Percentiles rank a stretch among this genome's conserved stretches.
phyloP scores from a whole-genome alignment of 2,888 invertebrate genomes.

The Scotopteryx bipunctaria region DNA sequence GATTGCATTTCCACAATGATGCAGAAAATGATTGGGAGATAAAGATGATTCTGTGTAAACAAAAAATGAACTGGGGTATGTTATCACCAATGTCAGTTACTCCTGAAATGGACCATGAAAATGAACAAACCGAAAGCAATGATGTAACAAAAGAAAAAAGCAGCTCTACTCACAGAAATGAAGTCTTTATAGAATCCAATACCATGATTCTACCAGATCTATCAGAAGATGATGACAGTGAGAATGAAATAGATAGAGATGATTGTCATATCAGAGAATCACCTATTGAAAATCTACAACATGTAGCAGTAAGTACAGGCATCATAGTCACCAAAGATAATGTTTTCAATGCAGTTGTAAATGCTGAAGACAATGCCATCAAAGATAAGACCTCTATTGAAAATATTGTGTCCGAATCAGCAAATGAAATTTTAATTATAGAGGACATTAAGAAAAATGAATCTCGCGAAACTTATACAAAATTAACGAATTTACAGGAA shows the following conservation, averaged over 20 bases:
- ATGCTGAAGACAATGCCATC: background rate
- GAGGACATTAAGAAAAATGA: background rate
- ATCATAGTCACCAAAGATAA: background rate
- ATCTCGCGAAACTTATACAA: slow-evolving; percentile 3
- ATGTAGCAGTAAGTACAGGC: background rate
- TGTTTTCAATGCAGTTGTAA: background rate
- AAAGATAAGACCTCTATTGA: background rate
- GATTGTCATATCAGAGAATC: slow-evolving; percentile 4
- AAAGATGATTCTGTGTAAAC: slow-evolving; percentile 44
- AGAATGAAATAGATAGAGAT: slow-evolving; percentile 10
- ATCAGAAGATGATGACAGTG: slow-evolving; percentile 8
- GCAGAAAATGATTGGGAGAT: slow-evolving; percentile 57
- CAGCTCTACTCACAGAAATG: background rate
- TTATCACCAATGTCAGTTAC: slow-evolving; percentile 21
- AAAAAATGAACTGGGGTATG: slow-evolving; percentile 11
- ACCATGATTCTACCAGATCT: slow-evolving; percentile 1
- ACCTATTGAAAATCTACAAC: background rate
- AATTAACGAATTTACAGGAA: slow-evolving; percentile 12
- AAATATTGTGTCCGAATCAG: background rate
- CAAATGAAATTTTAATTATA: background rate
- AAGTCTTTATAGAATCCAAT: background rate
- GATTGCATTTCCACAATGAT: slow-evolving; percentile 24
- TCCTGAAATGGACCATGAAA: slow-evolving; percentile 12
- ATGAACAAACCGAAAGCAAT: background rate
- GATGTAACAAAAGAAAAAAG: slow-evolving; percentile 3